Base-by-base conservation (phyloP, 1,140 invertebrate species). In the Ectropis grisescens region DNA sequence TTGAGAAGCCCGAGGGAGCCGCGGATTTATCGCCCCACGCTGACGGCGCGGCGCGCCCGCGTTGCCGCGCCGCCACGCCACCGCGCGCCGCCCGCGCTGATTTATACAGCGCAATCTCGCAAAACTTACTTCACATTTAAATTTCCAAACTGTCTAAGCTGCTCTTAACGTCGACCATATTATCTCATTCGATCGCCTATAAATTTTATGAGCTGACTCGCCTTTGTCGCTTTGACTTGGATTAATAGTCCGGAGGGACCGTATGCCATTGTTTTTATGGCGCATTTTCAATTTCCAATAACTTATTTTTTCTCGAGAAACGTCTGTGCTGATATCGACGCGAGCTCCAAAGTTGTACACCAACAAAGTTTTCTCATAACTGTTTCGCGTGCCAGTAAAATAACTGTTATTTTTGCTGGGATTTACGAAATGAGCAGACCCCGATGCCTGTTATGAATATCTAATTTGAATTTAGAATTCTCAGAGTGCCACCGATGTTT, bases 51-150 rank as follows among this genome's bases (percentile, higher is more conserved):
- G 31, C 40, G 43, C 42, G 53, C 45, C 50, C 47, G 54, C 54
- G 43, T 36, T 22, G 38, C 54, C 50, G 46, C 44, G 23, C 25
- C 42, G 31, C 41, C 40, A 40, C 34, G 32, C 46, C 45, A 40
- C n/a, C n/a, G n/a, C n/a, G n/a, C n/a, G 31, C 41, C 53, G 49
- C 14, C 38, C 41, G 48, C 57, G 58, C 76, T 81, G 72, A 81
- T 81, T 81, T 81, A 81, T 74, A 57, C 69, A 57, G 65, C 58
- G 56, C 69, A 81, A 81, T 81, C 76, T 81, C 65, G 62, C 76
- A 81, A 80, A 81, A 81, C 76, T 78, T 81, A 78, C 76, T 81
- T 78, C 76, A 81, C 76, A 78, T 81, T 81, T 81, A 81, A 81
- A 81, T 81, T 81, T 81, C 50, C 72, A 61, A 81, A 81, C 76